Evolutionary conservation across 2,888 invertebrate genomes (phyloP), one percentile per base, ranked within the genome.

Genomic region (Drosophila anomalata): DNA sequence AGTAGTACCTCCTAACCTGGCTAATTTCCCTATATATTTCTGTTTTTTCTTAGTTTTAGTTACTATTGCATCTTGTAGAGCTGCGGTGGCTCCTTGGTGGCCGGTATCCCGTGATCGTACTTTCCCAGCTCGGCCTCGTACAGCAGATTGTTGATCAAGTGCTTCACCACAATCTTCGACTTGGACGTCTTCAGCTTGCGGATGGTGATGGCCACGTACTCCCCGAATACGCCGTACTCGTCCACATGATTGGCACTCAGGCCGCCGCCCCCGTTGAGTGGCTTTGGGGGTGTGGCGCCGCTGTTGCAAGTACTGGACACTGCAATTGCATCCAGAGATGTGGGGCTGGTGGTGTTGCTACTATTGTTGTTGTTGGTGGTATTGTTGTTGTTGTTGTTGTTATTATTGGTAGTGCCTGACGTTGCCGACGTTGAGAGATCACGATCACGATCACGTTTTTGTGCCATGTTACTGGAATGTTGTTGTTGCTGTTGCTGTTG

Each of bases 161-260:
- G 91, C 67, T 91, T 91, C 39, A 91, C 90, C 31, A 90, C 91
- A 26, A 91, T 90, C 76, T 91, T 90, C 20, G 91, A 89, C 70
- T 91, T 91, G 60, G 90, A 78, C 20, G 91, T 90, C 78, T 90
- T 90, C 54, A 91, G 73, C 56, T 90, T 91, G 55, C 91, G 81
- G 78, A 91, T 91, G 50, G 91, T 91, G 60, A 91, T 89, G 66
- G 90, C 91, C 67, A 91, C 91, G 61, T 91, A 91, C 63, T 91
- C 91, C 14, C 91, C 91, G 75, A 91, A 91, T 51, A 91, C 90
- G 0, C 90, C 90, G 57, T 90, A 91, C 61, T 91, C 91, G 74
- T 91, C 91, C 53, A 81, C 78, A 66, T 87, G 85, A 44, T 50
- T 75, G 61, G 66, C 54, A 52, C 67, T 74, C 33, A 60, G 36